Evolutionary conservation across 2,113 vertebrate species (phyloP).

Genomic region (Notarius lentiginosus): DNA sequence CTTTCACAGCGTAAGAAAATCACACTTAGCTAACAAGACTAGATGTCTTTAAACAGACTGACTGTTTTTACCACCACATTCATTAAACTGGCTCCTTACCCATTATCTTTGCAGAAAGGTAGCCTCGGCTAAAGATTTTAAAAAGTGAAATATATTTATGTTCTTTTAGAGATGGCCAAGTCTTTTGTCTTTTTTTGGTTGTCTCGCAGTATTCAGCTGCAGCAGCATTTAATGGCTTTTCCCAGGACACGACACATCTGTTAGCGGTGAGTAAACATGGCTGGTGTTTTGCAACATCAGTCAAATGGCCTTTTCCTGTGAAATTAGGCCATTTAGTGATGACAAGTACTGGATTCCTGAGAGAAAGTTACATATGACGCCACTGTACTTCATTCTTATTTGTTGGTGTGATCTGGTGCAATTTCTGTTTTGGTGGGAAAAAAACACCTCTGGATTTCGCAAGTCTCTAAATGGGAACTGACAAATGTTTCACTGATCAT

Average conservation of each 20-base stretch:
- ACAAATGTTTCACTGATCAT: background rate
- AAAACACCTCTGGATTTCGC: background rate
- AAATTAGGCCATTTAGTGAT: background rate
- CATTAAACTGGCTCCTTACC: background rate
- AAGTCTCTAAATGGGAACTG: background rate
- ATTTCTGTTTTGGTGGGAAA: background rate
- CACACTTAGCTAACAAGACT: background rate
- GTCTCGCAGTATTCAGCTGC: background rate
- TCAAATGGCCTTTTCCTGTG: background rate
- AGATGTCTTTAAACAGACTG: background rate
- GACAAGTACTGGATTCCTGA: background rate
- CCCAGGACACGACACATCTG: background rate
- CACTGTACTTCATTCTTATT: background rate
- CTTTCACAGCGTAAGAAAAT: background rate
- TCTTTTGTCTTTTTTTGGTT: background rate
- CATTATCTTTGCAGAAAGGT: background rate
- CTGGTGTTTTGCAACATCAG: background rate
- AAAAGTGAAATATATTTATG: background rate
- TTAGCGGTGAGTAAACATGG: conserved; percentile 12
- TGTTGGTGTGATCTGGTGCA: background rate
- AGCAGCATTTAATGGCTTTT: background rate
- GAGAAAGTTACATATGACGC: background rate
- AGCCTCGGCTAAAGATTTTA: background rate
- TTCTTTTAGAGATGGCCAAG: background rate
- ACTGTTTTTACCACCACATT: background rate